Conservation (phyloP, 2,888 invertebrate species). For the Mechanitis messenoides region DNA sequence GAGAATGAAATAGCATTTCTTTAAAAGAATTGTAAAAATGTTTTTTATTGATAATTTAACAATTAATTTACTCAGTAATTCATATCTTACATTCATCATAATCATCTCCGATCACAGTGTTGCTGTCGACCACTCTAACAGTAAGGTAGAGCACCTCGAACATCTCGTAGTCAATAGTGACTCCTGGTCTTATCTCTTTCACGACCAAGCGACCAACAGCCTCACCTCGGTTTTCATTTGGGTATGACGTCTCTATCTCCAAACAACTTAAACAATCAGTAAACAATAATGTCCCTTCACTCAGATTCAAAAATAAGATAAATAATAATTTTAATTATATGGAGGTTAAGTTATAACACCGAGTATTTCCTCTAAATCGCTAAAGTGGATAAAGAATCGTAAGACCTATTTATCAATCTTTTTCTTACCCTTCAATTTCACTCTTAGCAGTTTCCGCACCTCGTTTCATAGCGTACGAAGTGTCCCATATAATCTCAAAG, state of each 20-base stretch:
- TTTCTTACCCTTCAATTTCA: constrained; percentile 50
- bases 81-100: constrained; percentile 67
- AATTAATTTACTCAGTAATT: background rate
- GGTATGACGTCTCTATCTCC: constrained; percentile 57
- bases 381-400: too few species aligned
- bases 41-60: too few species aligned
- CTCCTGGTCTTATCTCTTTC: constrained; percentile 49
- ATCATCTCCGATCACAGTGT: constrained; percentile 64
- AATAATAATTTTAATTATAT: too few species aligned
- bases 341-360: too few species aligned
- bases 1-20: too few species aligned
- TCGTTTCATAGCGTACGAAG: constrained; percentile 76
- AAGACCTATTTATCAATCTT: background rate
- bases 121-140: constrained; percentile 67
- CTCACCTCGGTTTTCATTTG: constrained; percentile 39
- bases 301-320: too few species aligned
- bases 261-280: constrained; percentile 52
- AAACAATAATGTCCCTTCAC: background rate
- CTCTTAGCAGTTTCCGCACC: constrained; percentile 53
- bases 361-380: too few species aligned
- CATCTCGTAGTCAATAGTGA: constrained; percentile 77
- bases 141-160: constrained; percentile 77
- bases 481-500: constrained; percentile 78
- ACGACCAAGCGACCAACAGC: constrained; percentile 59
- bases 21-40: too few species aligned